These are phyloP conservation scores for Drymodes brunneopygia DNA, from an alignment of 2,113 vertebrate species.

Conservation along the genomic window DNA sequence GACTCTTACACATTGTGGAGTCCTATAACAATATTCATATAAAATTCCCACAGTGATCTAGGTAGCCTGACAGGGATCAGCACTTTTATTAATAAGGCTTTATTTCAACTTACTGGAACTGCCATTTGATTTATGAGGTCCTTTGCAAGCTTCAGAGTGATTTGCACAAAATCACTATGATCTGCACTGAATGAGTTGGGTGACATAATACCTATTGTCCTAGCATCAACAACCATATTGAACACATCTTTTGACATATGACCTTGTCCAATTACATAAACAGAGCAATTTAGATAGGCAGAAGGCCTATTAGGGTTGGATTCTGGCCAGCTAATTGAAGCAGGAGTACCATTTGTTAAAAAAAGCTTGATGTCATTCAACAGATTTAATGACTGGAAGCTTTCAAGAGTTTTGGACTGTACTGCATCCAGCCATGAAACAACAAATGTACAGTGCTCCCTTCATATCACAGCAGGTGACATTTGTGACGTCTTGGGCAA, in stretches of 20 bases:
- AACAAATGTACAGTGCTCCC: background rate
- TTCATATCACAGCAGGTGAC: background rate
- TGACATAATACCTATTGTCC: background rate
- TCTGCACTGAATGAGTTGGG: background rate
- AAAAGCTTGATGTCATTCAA: background rate
- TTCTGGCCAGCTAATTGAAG: constrained; percentile 4
- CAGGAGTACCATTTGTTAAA: background rate
- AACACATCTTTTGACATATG: background rate
- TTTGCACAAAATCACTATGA: background rate
- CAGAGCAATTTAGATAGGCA: constrained; percentile 26
- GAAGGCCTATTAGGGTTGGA: constrained; percentile 24
- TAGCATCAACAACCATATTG: background rate
- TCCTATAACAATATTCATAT: background rate
- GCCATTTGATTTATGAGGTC: constrained; percentile 18
- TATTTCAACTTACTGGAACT: background rate
- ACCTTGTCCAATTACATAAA: constrained; percentile 38
- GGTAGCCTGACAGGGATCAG: background rate
- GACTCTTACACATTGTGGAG: background rate
- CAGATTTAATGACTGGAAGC: constrained; percentile 10
- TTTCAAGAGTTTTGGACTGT: background rate
- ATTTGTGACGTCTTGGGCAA: background rate
- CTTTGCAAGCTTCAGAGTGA: background rate
- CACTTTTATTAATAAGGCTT: background rate
- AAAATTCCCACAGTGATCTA: background rate
- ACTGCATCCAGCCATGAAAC: background rate